These are phyloP conservation scores for Brienomyrus longianalis DNA, from an alignment of 2,113 vertebrate genomes.

Conservation along the genomic window DNA sequence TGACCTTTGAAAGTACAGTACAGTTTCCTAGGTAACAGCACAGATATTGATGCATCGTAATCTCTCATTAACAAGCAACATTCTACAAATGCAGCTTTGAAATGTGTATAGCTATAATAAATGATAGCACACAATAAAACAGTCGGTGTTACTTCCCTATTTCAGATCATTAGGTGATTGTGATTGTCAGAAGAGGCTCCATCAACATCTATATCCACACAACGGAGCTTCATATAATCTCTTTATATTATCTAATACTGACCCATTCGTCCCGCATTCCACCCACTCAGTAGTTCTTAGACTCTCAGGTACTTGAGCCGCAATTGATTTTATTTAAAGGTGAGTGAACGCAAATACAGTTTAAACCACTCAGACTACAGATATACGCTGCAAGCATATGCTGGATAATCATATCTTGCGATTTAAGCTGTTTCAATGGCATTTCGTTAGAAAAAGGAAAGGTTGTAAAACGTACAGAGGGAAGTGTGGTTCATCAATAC, in stretches of 20 bases:
- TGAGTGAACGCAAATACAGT: neutral
- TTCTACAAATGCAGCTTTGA: neutral
- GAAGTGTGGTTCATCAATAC: neutral
- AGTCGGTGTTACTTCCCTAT: neutral
- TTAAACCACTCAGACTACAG: neutral
- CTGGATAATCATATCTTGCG: neutral
- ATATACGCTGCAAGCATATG: neutral
- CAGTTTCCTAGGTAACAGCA: neutral
- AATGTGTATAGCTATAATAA: neutral
- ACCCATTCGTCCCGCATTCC: neutral
- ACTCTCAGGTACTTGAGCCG: neutral
- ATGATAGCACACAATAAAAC: neutral
- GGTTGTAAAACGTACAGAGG: neutral
- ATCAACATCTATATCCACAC: neutral
- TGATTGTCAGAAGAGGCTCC: neutral
- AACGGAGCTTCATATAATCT: neutral
- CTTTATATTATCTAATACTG: neutral
- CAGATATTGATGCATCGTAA: neutral
- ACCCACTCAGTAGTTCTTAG: neutral
- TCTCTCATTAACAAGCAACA: neutral
- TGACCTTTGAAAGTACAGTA: neutral
- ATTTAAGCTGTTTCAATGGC: neutral
- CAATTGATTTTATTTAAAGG: slow-evolving; percentile 1
- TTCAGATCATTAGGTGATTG: neutral
- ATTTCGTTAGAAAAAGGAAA: neutral